Percentiles rank a stretch among this genome's conserved stretches.
Evolutionary conservation across 92 coral and sea anemone genomes (phyloP).

Genomic region (Epizoanthus stellaris): DNA sequence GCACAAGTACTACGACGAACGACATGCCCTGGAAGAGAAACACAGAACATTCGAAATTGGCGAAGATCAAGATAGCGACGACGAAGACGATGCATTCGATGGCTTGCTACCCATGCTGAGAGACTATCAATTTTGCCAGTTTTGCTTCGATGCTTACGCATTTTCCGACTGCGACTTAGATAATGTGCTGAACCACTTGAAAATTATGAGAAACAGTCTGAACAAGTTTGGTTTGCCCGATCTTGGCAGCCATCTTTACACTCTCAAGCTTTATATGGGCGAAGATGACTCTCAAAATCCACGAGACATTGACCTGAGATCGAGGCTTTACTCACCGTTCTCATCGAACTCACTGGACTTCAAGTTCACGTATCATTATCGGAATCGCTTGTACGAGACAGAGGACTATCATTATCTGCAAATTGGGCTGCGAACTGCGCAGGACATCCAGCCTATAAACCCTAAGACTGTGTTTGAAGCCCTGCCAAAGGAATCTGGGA

Average conservation of each 20-base stretch:
- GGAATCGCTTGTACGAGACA: not conserved
- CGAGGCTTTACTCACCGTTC: conserved; percentile 33
- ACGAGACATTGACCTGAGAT: conserved; percentile 37
- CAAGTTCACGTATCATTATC: conserved; percentile 33
- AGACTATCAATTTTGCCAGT: conserved; percentile 35
- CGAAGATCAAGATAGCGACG: not conserved
- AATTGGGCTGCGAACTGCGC: conserved; percentile 30
- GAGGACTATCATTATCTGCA: conserved; percentile 38
- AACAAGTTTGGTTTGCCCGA: conserved; percentile 21
- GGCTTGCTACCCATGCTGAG: conserved; percentile 14
- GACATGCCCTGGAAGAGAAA: conserved; percentile 23
- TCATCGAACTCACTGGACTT: conserved; percentile 35
- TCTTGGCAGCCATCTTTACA: conserved; percentile 34
- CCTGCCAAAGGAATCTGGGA: conserved; percentile 30
- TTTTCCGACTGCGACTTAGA: not conserved
- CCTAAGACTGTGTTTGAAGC: conserved; percentile 20
- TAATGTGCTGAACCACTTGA: conserved; percentile 23
- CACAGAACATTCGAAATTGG: conserved; percentile 18
- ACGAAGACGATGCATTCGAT: not conserved
- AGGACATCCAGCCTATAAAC: conserved; percentile 18
- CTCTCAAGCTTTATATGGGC: conserved; percentile 33
- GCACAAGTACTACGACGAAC: conserved; percentile 36
- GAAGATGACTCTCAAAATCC: conserved; percentile 34
- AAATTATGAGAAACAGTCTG: conserved; percentile 23
- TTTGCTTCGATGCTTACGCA: conserved; percentile 31